Conservation (phyloP, 2,113 vertebrate species). For the Accipiter cooperii region DNA sequence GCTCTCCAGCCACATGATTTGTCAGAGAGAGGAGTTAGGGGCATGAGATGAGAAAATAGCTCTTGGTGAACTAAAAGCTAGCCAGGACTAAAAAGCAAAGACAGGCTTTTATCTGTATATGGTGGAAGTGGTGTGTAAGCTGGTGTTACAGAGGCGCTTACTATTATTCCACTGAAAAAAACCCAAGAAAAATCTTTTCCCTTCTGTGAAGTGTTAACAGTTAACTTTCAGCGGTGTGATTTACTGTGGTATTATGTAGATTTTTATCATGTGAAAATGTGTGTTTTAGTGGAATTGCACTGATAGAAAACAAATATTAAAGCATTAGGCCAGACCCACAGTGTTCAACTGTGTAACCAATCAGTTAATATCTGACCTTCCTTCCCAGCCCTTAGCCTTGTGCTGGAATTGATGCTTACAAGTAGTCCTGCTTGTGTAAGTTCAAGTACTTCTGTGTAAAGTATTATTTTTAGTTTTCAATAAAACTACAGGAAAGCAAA, state of each 20-base stretch:
- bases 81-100: not conserved
- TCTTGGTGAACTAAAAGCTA: not conserved
- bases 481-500: not conserved
- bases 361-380: not conserved
- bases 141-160: not conserved
- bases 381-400: not conserved
- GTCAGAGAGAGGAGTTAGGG: not conserved
- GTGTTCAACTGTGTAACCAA: not conserved
- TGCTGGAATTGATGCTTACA: not conserved
- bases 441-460: not conserved
- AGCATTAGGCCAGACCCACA: not conserved
- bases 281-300: not conserved
- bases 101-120: not conserved
- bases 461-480: not conserved
- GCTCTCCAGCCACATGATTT: not conserved
- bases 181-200: rapidly evolving
- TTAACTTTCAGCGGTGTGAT: not conserved
- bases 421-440: not conserved
- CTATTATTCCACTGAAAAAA: not conserved
- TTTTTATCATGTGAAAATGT: not conserved
- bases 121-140: not conserved
- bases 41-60: not conserved
- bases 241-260: not conserved
- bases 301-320: not conserved
- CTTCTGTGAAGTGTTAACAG: not conserved